phyloP scores from a whole-genome alignment of 1,140 invertebrate genomes.

The Drosophila asahinai region DNA sequence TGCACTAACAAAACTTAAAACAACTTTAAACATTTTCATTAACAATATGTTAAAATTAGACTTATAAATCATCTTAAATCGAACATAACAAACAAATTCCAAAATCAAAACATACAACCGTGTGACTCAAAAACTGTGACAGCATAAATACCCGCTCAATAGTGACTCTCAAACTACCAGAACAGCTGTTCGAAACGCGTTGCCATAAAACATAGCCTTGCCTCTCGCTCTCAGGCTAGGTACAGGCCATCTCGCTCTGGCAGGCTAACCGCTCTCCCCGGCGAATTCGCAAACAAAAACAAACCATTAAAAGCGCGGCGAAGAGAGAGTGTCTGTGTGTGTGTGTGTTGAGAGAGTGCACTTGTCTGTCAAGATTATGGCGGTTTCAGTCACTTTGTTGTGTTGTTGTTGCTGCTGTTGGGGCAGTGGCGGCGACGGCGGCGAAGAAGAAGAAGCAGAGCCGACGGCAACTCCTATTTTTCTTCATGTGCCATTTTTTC shows the following conservation, averaged over 20 bases:
- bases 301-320: slow-evolving; percentile 72
- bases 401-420: slow-evolving; percentile 14
- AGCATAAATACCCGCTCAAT: background rate
- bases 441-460: slow-evolving; percentile 43
- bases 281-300: slow-evolving; percentile 76
- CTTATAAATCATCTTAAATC: background rate
- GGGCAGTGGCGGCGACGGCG: slow-evolving; percentile 11
- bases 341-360: slow-evolving; percentile 53
- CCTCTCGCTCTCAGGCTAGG: slow-evolving; percentile 17
- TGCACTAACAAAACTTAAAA: no score
- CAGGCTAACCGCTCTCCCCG: slow-evolving; percentile 45
- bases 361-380: slow-evolving; percentile 83
- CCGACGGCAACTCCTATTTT: slow-evolving; percentile 82
- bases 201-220: slow-evolving; percentile 64
- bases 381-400: slow-evolving; percentile 65
- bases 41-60: background rate
- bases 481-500: slow-evolving; percentile 74
- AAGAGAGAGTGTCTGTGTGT: slow-evolving; percentile 19
- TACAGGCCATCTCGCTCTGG: slow-evolving; percentile 19
- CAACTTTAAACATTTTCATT: background rate
- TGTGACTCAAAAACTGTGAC: slow-evolving; percentile 40
- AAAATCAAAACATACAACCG: slow-evolving; percentile 1
- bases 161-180: slow-evolving; percentile 9
- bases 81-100: slow-evolving; percentile 2
- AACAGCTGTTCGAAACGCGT: slow-evolving; percentile 40